Percentiles rank a stretch among this genome's conserved stretches.
Conservation (phyloP, 2,797 vertebrate genomes). For the Squalus acanthias region DNA sequence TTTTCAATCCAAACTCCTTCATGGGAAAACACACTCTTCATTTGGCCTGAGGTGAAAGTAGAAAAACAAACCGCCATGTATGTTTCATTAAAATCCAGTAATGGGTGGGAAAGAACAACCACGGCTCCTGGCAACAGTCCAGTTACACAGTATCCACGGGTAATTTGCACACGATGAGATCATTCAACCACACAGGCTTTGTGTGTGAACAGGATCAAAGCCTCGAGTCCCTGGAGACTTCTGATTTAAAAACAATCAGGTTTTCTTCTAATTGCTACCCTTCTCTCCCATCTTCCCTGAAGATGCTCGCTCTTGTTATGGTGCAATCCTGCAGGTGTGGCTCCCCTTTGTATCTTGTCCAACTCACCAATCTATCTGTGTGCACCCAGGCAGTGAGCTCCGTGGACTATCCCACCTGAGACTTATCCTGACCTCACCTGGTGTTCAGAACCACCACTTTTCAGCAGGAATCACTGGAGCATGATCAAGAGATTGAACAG, state of each 20-base stretch:
- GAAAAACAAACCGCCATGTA: neutral
- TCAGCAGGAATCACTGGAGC: neutral
- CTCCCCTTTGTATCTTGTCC: neutral
- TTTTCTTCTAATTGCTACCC: neutral
- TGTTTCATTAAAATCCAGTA: slow-evolving; percentile 12
- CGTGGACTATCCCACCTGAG: neutral
- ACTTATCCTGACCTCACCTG: neutral
- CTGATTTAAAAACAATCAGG: neutral
- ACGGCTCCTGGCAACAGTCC: neutral
- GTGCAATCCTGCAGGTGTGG: neutral
- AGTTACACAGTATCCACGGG: neutral
- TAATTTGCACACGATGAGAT: neutral
- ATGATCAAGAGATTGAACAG: neutral
- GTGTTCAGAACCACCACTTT: neutral
- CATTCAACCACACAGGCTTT: neutral
- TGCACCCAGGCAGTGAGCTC: neutral
- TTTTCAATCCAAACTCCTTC: neutral
- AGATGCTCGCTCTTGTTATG: neutral
- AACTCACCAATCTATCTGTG: neutral
- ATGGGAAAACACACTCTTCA: slow-evolving; percentile 11
- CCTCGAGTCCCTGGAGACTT: neutral
- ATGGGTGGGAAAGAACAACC: slow-evolving; percentile 8
- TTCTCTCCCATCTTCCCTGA: neutral
- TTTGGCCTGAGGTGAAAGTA: slow-evolving; percentile 10
- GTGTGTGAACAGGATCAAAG: neutral